Evolutionary conservation across 2,888 invertebrate species (phyloP), one percentile per base, ranked within the genome.

Genomic region (Drosophila demipolita): DNA sequence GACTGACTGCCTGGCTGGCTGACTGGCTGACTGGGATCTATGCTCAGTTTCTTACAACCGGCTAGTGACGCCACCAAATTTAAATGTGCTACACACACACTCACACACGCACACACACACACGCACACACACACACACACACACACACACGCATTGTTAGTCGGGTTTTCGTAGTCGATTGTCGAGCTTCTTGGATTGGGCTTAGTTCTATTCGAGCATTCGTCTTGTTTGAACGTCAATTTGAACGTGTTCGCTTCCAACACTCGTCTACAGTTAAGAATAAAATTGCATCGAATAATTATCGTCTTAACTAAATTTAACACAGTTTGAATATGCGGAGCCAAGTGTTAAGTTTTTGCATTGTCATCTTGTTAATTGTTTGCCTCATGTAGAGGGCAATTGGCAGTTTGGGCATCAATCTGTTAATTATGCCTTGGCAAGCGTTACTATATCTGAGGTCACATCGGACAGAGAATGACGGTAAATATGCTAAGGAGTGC

Each of bases 331-430:
- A 75, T 91, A 92, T 92, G 92, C 83, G 91, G 79, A 82, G 64
- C 38, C 92, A 92, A 88, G 88, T 90, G 52, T 57, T 89, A 59
- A 76, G 80, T 71, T 92, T 91, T 78, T 91, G 91, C 72, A 69
- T 91, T 67, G 82, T 82, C 48, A 89, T 92, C 67, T 77, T 92
- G 78, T 70, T 91, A 53, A 88, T 92, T 78, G 82, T 90, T 72
- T 85, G 82, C 61, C 76, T 90, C 45, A 70, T 91, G 69, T 90
- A 90, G 80, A 63, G 52, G 62, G 53, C 74, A 59, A 68, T 42
- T 66, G 40, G 15, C 66, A 54, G 59, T 42, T 63, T 26, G 15
- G 32, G n/a, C 17, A 59, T 17, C 55, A n/a, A 45, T 11, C n/a
- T 20, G 48, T n/a, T 6, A 66, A 59, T 17, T 35, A 78, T 82